Conservation (phyloP, 1,140 invertebrate species). For the Berghia stephanieae region DNA sequence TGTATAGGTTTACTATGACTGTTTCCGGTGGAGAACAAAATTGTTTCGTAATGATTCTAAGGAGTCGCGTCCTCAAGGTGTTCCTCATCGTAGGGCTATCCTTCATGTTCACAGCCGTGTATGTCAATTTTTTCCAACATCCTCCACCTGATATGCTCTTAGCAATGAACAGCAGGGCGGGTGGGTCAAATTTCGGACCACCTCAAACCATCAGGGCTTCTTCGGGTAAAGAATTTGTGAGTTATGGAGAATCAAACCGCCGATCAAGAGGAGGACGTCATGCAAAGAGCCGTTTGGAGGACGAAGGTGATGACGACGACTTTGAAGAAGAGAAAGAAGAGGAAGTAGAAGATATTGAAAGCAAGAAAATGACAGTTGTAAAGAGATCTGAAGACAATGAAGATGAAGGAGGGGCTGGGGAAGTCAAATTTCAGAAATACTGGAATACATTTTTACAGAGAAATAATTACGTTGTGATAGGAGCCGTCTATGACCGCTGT, state of each 20-base stretch:
- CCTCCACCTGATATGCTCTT: conserved; percentile 34
- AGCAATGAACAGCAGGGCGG: conserved; percentile 23
- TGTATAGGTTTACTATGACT: too few species aligned
- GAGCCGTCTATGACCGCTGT: conserved; percentile 30
- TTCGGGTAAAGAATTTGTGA: background rate
- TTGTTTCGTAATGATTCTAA: too few species aligned
- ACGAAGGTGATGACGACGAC: background rate
- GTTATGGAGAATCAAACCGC: background rate
- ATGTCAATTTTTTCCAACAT: conserved; percentile 33
- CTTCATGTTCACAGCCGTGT: conserved; percentile 2
- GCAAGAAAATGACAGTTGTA: background rate
- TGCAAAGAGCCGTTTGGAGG: background rate
- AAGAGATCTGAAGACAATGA: too few species aligned
- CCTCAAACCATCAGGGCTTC: background rate
- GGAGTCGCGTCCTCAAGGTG: background rate
- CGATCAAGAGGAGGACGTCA: background rate
- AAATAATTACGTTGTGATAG: conserved; percentile 25
- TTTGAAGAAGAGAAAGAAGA: background rate
- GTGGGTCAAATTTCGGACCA: background rate
- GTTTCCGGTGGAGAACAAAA: too few species aligned
- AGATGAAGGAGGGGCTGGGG: background rate
- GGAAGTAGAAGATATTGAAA: background rate
- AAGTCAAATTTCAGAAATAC: background rate
- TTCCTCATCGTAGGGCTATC: background rate
- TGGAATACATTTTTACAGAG: conserved; percentile 25